Percentiles rank a stretch among this genome's conserved stretches.
Conservation (phyloP, 2,797 vertebrate species). For the Merluccius polli region DNA sequence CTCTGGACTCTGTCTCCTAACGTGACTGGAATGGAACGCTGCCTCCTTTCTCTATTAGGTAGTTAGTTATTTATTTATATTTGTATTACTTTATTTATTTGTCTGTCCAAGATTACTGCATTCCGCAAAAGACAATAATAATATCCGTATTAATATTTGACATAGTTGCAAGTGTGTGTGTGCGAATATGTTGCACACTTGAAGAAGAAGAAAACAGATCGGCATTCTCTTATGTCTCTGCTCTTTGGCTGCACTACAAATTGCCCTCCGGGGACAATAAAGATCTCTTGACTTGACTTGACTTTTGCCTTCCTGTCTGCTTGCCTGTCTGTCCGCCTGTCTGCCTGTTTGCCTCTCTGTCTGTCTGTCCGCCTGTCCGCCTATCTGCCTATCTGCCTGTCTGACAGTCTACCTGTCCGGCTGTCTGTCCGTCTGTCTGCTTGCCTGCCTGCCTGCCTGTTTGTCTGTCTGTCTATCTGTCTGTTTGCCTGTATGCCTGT, state of each 20-base stretch:
- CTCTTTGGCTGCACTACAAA: too few relatives aligned
- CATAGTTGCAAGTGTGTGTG: not conserved
- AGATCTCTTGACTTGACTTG: too few relatives aligned
- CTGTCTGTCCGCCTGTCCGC: too few relatives aligned
- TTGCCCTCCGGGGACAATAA: too few relatives aligned
- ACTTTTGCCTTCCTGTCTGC: too few relatives aligned
- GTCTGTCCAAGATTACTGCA: not conserved
- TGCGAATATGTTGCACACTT: not conserved
- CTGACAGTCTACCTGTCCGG: too few relatives aligned
- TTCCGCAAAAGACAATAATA: not conserved
- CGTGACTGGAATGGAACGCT: slow-evolving; percentile 16
- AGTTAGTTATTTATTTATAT: not conserved
- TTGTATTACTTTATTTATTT: not conserved
- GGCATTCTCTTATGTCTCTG: not conserved
- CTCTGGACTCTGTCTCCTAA: slow-evolving; percentile 29
- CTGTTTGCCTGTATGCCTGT: not conserved
- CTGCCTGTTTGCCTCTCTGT: too few relatives aligned
- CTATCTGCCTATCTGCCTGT: too few relatives aligned
- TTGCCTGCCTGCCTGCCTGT: too few relatives aligned
- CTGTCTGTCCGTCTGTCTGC: too few relatives aligned
- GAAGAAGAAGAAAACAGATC: not conserved
- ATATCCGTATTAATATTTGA: not conserved
- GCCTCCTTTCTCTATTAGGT: not conserved
- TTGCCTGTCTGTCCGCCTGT: too few relatives aligned
- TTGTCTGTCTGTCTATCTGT: too few relatives aligned